phyloP scores from a whole-genome alignment of 37 sponge, comb jelly and placozoan genomes.

The Beroe ovata region DNA sequence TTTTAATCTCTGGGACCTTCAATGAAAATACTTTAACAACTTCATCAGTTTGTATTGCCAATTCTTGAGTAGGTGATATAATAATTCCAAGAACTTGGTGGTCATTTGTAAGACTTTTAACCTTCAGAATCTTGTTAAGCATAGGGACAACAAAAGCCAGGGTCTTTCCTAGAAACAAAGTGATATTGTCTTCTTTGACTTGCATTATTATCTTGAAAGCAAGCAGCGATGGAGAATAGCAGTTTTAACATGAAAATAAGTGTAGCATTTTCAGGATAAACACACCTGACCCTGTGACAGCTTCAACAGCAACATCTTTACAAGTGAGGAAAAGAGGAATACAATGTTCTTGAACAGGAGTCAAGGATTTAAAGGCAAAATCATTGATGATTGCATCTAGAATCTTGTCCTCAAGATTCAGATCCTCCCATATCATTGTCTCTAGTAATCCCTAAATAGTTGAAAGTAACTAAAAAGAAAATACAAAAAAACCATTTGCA shows the following conservation, averaged over 20 bases:
- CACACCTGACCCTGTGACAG: constrained; percentile 71
- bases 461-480: too few relatives aligned
- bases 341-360: constrained; percentile 71
- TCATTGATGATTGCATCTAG: neutral
- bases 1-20: constrained; percentile 67
- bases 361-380: neutral
- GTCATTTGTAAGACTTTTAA: constrained; percentile 2
- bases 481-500: too few relatives aligned
- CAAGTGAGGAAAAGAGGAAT: constrained; percentile 83
- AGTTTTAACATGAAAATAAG: too few relatives aligned
- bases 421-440: constrained; percentile 42
- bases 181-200: too few relatives aligned
- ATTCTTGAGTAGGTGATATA: constrained; percentile 91
- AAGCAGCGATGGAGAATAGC: too few relatives aligned
- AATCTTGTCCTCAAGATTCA: neutral
- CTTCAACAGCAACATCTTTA: constrained; percentile 96
- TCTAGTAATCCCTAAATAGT: too few relatives aligned
- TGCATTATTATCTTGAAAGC: too few relatives aligned
- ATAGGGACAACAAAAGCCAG: constrained; percentile 93
- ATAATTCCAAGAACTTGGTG: constrained; percentile 70
- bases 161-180: constrained; percentile 97
- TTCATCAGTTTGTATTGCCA: constrained; percentile 83
- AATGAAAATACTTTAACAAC: constrained; percentile 73
- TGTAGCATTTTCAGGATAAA: neutral
- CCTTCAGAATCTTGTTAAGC: constrained; percentile 75